Evolutionary conservation across 1,140 invertebrate genomes (phyloP), one percentile per base, ranked within the genome.

Genomic region (Drosophila ironensis): DNA sequence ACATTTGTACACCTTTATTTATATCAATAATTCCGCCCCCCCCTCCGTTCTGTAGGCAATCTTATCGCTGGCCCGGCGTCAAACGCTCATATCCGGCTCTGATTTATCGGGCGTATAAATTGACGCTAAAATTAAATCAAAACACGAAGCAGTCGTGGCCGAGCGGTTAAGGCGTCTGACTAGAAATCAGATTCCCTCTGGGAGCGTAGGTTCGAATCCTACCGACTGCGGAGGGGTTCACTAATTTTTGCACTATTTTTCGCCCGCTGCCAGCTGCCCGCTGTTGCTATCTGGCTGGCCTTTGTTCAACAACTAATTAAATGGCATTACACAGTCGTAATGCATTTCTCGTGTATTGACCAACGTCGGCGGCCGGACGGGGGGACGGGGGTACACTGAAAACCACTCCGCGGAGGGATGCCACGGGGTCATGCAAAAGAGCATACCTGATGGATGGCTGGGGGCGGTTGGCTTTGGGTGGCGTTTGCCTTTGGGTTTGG

Each of bases 151-250:
- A 94, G 94, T 93, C 93, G 93, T 95, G 94, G 94, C 94, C 94
- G 93, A 94, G 93, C 92, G 94, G 94, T 95, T 95, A 95, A 95
- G 94, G 94, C 94, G 94, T 94, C 93, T 94, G 93, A 94, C 93
- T 94, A 93, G 93, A 94, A 94, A 94, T 94, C 93, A 94, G 94
- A 94, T 94, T 94, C 93, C 94, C 93, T 94, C 93, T 94, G 93
- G 93, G 94, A 94, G 94, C 94, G 93, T 94, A 94, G 94, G 93
- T 94, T 95, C 94, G 93, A 94, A 93, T 94, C 93, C 94, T 95
- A 94, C 93, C 93, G 94, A 92, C 94, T 94, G 94, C 94, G 94
- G 4, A 7, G n/a, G 4, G 11, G 28, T 8, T 37, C 8, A 37
- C 2, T 30, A 3, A 3, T 33, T 33, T 27, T 27, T 7, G 30